These are phyloP conservation scores for Petroica traversi DNA, from an alignment of 2,113 vertebrate species.

Conservation along the genomic window DNA sequence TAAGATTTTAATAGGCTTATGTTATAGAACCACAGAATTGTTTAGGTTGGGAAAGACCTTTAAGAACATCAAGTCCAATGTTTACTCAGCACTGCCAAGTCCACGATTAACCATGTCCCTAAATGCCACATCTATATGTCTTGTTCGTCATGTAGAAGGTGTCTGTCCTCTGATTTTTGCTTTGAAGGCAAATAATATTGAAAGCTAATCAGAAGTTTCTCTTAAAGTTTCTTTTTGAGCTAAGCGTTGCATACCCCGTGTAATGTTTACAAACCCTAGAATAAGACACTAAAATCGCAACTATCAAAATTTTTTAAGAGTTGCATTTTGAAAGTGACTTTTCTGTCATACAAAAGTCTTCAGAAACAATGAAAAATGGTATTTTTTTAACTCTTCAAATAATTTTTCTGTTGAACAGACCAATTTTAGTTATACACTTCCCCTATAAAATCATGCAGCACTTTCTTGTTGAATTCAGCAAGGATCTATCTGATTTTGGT, in stretches of 20 bases:
- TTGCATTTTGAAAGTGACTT: neutral
- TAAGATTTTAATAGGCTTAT: slow-evolving; percentile 54
- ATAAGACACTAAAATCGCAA: neutral
- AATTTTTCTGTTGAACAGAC: neutral
- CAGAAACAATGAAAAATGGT: neutral
- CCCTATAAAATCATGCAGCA: neutral
- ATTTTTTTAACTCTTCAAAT: neutral
- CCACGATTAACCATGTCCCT: neutral
- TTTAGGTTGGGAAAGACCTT: neutral
- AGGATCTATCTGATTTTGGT: neutral
- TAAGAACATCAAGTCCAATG: neutral
- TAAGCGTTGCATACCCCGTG: neutral
- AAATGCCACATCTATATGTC: neutral
- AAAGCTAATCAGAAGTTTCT: neutral
- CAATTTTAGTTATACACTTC: neutral
- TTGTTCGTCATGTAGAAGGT: neutral
- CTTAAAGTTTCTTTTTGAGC: neutral
- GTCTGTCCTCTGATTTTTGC: neutral
- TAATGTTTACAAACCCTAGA: neutral
- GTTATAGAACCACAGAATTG: neutral
- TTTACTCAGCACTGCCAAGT: neutral
- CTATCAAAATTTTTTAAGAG: neutral
- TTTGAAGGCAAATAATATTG: slow-evolving; percentile 14
- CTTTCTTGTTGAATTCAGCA: neutral
- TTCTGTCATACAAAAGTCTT: neutral